Evolutionary conservation across 2,888 invertebrate species (phyloP).

Genomic region (Plagodis pulveraria): DNA sequence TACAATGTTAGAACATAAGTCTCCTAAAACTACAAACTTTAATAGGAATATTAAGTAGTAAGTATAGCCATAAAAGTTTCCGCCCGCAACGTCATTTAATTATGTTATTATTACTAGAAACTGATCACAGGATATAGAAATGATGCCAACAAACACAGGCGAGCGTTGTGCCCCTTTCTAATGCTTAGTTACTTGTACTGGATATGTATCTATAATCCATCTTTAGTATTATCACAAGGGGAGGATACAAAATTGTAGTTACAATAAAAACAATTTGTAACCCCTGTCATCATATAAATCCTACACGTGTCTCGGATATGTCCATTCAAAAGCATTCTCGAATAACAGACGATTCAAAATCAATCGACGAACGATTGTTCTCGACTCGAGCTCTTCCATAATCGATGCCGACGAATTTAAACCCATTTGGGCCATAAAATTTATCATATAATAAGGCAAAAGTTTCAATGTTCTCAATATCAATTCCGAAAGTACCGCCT

Average conservation of each 20-base stretch:
- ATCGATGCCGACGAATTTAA: slow-evolving; percentile 20
- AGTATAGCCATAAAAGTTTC: too few relatives aligned
- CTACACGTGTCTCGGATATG: slow-evolving; percentile 49
- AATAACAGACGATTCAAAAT: slow-evolving; percentile 32
- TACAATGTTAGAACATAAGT: too few relatives aligned
- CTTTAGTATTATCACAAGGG: slow-evolving; percentile 37
- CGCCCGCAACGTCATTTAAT: too few relatives aligned
- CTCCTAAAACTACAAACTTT: too few relatives aligned
- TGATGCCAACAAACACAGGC: slow-evolving; percentile 29
- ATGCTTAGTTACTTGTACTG: slow-evolving; percentile 15
- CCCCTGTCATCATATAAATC: slow-evolving; percentile 37
- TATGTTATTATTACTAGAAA: background rate
- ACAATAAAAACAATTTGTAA: slow-evolving; percentile 49
- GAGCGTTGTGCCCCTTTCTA: slow-evolving; percentile 29
- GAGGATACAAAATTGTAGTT: slow-evolving; percentile 33
- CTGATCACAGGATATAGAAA: slow-evolving; percentile 19
- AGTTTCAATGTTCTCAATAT: slow-evolving; percentile 25
- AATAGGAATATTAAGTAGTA: too few relatives aligned
- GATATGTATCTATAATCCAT: slow-evolving; percentile 35
- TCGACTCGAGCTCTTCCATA: slow-evolving; percentile 28
- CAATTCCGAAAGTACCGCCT: slow-evolving; percentile 27
- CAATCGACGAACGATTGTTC: slow-evolving; percentile 31
- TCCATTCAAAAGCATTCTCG: slow-evolving; percentile 35
- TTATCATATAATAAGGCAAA: slow-evolving; percentile 26
- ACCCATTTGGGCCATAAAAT: slow-evolving; percentile 25